Conservation (phyloP, 2,113 vertebrate species). For the Urocolius indicus region DNA sequence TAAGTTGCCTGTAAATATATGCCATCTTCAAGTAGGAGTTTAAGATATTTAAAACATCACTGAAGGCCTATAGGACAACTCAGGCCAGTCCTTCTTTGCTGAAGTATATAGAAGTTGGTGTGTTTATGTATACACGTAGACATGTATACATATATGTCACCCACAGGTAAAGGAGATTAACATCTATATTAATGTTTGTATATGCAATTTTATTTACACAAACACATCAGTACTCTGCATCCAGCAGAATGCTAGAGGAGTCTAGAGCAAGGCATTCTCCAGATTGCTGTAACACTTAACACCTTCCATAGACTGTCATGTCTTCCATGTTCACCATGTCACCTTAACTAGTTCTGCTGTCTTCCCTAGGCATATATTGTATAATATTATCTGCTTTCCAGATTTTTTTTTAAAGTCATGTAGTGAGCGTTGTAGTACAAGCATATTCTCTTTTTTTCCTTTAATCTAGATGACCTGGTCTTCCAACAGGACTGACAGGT, state of each 20-base stretch:
- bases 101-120: not conserved
- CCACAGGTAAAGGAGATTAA: not conserved
- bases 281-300: not conserved
- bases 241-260: not conserved
- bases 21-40: not conserved
- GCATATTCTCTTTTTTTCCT: not conserved
- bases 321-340: fast-evolving
- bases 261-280: not conserved
- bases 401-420: not conserved
- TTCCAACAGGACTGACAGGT: not conserved
- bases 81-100: not conserved
- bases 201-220: not conserved
- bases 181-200: not conserved
- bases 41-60: not conserved
- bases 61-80: not conserved
- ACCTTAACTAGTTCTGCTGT: not conserved
- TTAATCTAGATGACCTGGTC: not conserved
- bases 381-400: not conserved
- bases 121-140: not conserved
- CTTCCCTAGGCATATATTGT: not conserved
- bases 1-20: not conserved
- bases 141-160: fast-evolving
- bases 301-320: fast-evolving
- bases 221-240: not conserved
- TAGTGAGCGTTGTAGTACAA: not conserved